Percentiles rank a stretch among this genome's conserved stretches.
Evolutionary conservation across 2,888 invertebrate species (phyloP).

Genomic region (Amphimallon solstitiale): DNA sequence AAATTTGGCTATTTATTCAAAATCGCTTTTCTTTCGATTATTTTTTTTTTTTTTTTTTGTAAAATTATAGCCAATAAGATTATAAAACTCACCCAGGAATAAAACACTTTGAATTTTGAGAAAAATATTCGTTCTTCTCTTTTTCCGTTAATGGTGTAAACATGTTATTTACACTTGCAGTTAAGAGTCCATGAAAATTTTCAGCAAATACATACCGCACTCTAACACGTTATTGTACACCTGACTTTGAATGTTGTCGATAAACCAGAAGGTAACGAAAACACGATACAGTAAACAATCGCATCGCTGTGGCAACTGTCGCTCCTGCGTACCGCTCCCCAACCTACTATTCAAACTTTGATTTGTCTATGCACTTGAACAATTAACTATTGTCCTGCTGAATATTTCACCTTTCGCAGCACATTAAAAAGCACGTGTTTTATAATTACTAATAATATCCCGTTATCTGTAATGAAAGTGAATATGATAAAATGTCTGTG

Average conservation of each 20-base stretch:
- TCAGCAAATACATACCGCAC: not conserved
- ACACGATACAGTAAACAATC: constrained; percentile 42
- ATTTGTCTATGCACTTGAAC: not conserved
- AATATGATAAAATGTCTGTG: no score
- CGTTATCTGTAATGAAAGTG: no score
- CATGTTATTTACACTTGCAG: constrained; percentile 60
- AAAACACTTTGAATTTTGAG: constrained; percentile 70
- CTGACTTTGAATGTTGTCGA: constrained; percentile 29
- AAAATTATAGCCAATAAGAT: constrained; percentile 22
- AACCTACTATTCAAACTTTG: constrained; percentile 10
- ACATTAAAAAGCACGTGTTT: no score
- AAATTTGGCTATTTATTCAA: no score
- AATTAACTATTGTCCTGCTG: not conserved
- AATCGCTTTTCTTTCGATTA: no score
- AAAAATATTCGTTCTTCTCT: constrained; percentile 70
- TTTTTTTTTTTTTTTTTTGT: no score
- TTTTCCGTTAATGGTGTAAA: constrained; percentile 71
- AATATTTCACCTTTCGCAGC: no score
- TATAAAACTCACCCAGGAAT: constrained; percentile 72
- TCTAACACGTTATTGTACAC: constrained; percentile 30
- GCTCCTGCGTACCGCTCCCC: constrained; percentile 47
- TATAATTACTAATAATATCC: no score
- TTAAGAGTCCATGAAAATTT: not conserved
- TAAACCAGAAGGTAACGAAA: not conserved
- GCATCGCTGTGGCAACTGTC: constrained; percentile 44